phyloP scores from a whole-genome alignment of 2,797 vertebrate genomes.

The Ctenosaura bakeri region DNA sequence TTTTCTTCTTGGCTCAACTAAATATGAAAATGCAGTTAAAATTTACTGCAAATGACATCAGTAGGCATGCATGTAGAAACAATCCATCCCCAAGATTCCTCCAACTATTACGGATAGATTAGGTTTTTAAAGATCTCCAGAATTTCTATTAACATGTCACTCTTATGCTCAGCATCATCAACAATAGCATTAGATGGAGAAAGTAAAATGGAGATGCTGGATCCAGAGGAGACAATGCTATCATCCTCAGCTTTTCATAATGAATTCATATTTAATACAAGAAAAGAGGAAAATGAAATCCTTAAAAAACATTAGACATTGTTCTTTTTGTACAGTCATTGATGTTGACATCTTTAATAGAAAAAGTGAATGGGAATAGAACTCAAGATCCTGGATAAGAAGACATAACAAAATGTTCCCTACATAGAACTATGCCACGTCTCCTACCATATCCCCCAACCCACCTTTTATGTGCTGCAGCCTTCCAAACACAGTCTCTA shows the following conservation, averaged over 20 bases:
- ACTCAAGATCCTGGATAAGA: not conserved
- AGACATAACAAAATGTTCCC: not conserved
- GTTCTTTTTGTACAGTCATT: constrained; percentile 38
- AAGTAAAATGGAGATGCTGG: constrained; percentile 27
- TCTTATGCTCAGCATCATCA: constrained; percentile 44
- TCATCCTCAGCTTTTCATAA: constrained; percentile 26
- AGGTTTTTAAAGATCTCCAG: constrained; percentile 27
- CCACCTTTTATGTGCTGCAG: no score
- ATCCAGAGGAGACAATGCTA: constrained; percentile 10
- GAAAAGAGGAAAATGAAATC: constrained; percentile 42
- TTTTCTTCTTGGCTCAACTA: constrained; percentile 50
- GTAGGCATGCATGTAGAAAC: constrained; percentile 49
- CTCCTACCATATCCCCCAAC: no score
- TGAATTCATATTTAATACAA: constrained; percentile 48
- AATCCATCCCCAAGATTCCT: constrained; percentile 34
- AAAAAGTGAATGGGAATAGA: not conserved
- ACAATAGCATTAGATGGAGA: constrained; percentile 22
- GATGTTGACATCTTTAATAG: not conserved
- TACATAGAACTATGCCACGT: no score
- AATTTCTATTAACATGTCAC: constrained; percentile 48
- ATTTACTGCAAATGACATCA: constrained; percentile 56
- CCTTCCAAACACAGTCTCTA: no score
- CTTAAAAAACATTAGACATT: constrained; percentile 25
- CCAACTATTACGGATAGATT: constrained; percentile 45
- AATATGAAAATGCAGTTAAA: constrained; percentile 59